Base-by-base conservation (phyloP, 2,888 invertebrate species). In the Hipparchia semele region DNA sequence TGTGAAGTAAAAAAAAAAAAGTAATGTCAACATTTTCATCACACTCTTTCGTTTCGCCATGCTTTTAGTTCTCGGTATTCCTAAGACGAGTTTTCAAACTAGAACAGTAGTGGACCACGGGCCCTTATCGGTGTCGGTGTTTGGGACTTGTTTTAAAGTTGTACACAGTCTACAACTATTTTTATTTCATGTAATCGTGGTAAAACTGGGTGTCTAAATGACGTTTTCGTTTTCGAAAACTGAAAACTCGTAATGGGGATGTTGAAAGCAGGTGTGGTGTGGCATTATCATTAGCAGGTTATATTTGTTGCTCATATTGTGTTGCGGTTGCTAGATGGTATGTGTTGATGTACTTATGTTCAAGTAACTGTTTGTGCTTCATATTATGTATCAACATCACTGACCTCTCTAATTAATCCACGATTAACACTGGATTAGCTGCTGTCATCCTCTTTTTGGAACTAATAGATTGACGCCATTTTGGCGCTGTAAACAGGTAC, bases 231-330 rank as follows among this genome's bases (percentile, higher is more conserved):
- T 13, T 58, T 9, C 13, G 58, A 13, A 23, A 23, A 13, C 8
- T 13, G 7, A 23, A 56, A 56, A 56, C 13, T 56, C 13, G 54
- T 56, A 6, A 6, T n/a, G 13, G 6, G n/a, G 54, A 6, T 6
- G 13, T 5, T 5, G 6, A 56, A 56, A 5, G n/a, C 54, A 12
- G n/a, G 58, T 58, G 23, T 58, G 23, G 58, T 23, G 58, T 58
- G 58, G 58, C 58, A 58, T 58, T 58, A 58, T 23, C 58, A 58
- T 23, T 58, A 58, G 23, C 58, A 58, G 58, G 58, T 58, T 58
- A 58, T 8, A 58, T 8, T 8, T 23, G 58, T 23, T 58, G 2
- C 23, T 58, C 56, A 23, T 58, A 23, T 23, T 23, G 58, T 58
- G 58, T 58, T 13, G 58, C 58, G 8, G 13, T 6, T 6, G 58